Evolutionary conservation across 2,888 invertebrate species (phyloP).

Genomic region (Andricus quercusramuli): DNA sequence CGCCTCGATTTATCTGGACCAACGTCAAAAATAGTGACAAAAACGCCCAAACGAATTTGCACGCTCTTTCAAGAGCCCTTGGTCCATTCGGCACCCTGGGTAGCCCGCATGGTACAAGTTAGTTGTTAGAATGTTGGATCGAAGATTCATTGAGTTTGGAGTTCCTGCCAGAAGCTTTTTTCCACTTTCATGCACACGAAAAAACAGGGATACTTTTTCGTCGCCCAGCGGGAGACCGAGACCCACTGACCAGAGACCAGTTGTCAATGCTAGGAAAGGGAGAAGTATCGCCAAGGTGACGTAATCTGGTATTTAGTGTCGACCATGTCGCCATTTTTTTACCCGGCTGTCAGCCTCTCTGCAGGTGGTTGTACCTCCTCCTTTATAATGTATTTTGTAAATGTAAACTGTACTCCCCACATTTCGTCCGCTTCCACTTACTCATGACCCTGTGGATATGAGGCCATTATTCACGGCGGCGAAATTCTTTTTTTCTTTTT

Average conservation of each 20-base stretch:
- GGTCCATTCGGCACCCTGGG: constrained; percentile 7
- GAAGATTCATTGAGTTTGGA: constrained; percentile 34
- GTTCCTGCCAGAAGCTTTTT: constrained; percentile 31
- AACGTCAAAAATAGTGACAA: constrained; percentile 3
- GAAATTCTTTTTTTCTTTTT: constrained; percentile 16
- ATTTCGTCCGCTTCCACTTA: constrained; percentile 20
- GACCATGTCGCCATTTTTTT: constrained; percentile 62
- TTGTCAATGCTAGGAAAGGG: constrained; percentile 29
- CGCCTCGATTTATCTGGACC: constrained; percentile 24
- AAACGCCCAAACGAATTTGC: constrained; percentile 38
- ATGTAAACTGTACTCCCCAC: constrained; percentile 27
- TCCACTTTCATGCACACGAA: constrained; percentile 26
- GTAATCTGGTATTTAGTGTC: constrained; percentile 68
- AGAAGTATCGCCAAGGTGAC: constrained; percentile 59
- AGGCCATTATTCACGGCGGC: not conserved
- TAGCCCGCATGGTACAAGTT: constrained; percentile 15
- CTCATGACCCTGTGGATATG: not conserved
- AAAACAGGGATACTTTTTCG: constrained; percentile 34
- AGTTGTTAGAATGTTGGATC: not conserved
- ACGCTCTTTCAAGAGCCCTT: constrained; percentile 33
- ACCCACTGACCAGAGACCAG: constrained; percentile 29
- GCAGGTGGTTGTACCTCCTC: constrained; percentile 57
- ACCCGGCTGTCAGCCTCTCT: constrained; percentile 63
- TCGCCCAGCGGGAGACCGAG: constrained; percentile 12
- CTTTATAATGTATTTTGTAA: constrained; percentile 28